A percentile compares a stretch with the other conserved stretches of the same genome.
These are phyloP conservation scores for Bombyx mori DNA, from an alignment of 1,140 invertebrate genomes.

Conservation along the genomic window DNA sequence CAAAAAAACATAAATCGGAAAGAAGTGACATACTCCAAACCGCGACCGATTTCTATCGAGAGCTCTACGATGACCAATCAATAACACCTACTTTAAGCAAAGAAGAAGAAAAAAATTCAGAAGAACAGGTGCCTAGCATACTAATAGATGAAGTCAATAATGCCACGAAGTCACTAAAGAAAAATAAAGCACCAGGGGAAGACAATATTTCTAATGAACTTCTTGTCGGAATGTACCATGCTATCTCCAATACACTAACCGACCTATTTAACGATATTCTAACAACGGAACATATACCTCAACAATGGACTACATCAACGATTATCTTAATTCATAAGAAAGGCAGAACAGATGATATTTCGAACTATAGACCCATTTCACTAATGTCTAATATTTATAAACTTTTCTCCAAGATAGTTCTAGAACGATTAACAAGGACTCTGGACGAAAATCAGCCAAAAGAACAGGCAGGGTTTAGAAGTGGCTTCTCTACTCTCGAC, in stretches of 20 bases:
- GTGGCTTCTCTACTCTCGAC: not conserved
- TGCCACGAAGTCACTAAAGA: constrained; percentile 24
- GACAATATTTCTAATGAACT: constrained; percentile 26
- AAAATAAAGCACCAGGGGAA: constrained; percentile 22
- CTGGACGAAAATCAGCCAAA: too few species aligned
- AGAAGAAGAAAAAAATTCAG: not conserved
- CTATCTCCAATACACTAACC: constrained; percentile 10
- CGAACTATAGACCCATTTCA: constrained; percentile 1
- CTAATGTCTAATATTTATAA: not conserved
- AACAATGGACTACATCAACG: constrained; percentile 21
- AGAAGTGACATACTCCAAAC: constrained; percentile 12
- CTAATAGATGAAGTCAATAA: constrained; percentile 20
- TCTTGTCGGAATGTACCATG: constrained; percentile 12
- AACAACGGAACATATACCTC: constrained; percentile 18
- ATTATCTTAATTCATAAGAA: constrained; percentile 28
- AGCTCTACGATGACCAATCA: constrained; percentile 4
- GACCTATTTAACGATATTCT: constrained; percentile 25
- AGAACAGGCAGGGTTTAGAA: not conserved
- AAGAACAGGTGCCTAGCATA: constrained; percentile 17
- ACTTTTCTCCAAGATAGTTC: not conserved
- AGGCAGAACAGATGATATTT: constrained; percentile 10
- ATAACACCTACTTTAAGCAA: too few species aligned
- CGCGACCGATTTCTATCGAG: constrained; percentile 9
- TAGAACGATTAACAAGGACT: not conserved
- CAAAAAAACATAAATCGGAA: constrained; percentile 7